Evolutionary conservation across 2,113 vertebrate species (phyloP), one percentile per base, ranked within the genome.

Genomic region (Furnarius figulus): DNA sequence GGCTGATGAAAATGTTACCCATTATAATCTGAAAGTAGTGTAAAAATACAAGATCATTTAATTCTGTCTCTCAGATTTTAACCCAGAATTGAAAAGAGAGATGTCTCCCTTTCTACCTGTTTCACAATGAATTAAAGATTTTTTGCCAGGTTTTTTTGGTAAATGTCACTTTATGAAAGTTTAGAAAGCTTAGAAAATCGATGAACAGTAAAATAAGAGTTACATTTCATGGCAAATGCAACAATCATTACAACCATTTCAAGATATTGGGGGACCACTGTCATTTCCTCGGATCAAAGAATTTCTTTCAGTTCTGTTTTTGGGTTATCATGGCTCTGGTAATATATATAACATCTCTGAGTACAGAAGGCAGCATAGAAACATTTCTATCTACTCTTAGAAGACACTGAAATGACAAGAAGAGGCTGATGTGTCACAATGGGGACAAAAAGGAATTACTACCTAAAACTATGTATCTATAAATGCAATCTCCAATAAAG

Each of bases 401-500:
- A 89, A 66, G 70, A 91, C n/a, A 42, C 46, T 46, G 9, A 62
- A 56, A 89, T 10, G 35, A 73, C 70, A 87, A 79, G 40, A 15
- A 82, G 55, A 44, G 75, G 37, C 12, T 89, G 81, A 88, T 53
- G 35, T 67, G 55, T 90, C 88, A 92, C 76, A 81, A 63, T n/a
- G 19, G 68, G 75, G 68, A 66, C 63, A 65, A 81, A 93, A 88
- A 5, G 0, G 52, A 90, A 93, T 63, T 74, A 53, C 77, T 75
- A 6, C 47, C 77, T 87, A 53, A 91, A 94, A 84, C 18, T 59
- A 8, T 74, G 33, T 84, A 63, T 84, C 83, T 86, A 78, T 71
- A 92, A 94, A 93, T 72, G 65, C 71, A 75, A 92, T 89, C 92
- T 95, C 50, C 79, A 87, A 72, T 87, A 93, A 94, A 70, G 40